These are phyloP conservation scores for Morpho achilles DNA, from an alignment of 2,888 invertebrate species.

Conservation along the genomic window DNA sequence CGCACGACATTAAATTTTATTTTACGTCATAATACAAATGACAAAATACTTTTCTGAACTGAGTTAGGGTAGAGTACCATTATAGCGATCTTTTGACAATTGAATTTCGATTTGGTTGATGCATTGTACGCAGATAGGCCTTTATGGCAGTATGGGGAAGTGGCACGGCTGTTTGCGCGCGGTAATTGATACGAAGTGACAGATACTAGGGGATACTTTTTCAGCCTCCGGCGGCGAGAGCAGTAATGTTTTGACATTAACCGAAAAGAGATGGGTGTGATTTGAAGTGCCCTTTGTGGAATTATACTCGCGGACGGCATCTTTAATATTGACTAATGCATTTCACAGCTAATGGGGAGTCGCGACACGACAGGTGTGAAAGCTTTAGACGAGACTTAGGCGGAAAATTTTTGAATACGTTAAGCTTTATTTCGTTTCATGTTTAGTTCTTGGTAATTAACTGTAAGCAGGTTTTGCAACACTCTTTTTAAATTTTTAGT, in stretches of 20 bases:
- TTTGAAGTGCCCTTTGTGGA: constrained; percentile 79
- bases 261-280: constrained; percentile 76
- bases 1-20: constrained; percentile 46
- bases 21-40: constrained; percentile 36
- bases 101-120: constrained; percentile 69
- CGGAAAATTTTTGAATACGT: constrained; percentile 21
- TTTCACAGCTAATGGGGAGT: constrained; percentile 71
- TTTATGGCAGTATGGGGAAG: constrained; percentile 42
- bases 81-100: constrained; percentile 76
- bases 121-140: constrained; percentile 63
- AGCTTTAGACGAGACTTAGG: constrained; percentile 43
- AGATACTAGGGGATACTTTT: constrained; percentile 67
- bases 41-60: constrained; percentile 59
- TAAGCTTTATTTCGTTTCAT: constrained; percentile 17
- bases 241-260: constrained; percentile 75
- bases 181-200: constrained; percentile 79
- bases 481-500: too few relatives aligned
- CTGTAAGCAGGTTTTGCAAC: background rate
- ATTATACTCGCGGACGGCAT: constrained; percentile 74
- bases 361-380: constrained; percentile 70
- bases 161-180: constrained; percentile 73
- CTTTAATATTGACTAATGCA: constrained; percentile 79
- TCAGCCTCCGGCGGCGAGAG: constrained; percentile 62
- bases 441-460: constrained; percentile 16
- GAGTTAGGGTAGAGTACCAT: constrained; percentile 55